Evolutionary conservation across 2,888 invertebrate genomes (phyloP).

Genomic region (Mellilla xanthometata): DNA sequence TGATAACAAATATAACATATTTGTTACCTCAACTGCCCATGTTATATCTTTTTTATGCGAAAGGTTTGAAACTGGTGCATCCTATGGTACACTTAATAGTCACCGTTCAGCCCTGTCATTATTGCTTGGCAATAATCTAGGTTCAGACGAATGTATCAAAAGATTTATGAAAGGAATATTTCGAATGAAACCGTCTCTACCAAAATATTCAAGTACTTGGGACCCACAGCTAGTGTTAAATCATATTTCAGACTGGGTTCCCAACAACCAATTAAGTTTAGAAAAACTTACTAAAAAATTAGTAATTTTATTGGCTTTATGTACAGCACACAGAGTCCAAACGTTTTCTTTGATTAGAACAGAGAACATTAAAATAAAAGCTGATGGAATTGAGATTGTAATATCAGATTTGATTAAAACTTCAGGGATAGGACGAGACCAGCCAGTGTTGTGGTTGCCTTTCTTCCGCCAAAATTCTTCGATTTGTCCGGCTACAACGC

Average conservation of each 20-base stretch:
- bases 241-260: conserved; percentile 27
- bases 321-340: conserved; percentile 17
- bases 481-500: conserved; percentile 13
- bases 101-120: conserved; percentile 37
- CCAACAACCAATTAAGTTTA: conserved; percentile 22
- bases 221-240: conserved; percentile 34
- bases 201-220: conserved; percentile 37
- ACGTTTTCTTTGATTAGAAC: conserved; percentile 9
- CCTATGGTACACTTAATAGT: conserved; percentile 32
- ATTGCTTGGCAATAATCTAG: conserved; percentile 31
- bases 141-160: conserved; percentile 26
- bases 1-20: neutral
- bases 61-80: conserved; percentile 27
- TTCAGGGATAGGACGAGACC: conserved; percentile 5
- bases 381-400: neutral
- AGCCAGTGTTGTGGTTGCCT: conserved; percentile 4
- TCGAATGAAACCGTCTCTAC: conserved; percentile 30
- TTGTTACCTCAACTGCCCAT: neutral
- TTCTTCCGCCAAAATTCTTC: conserved; percentile 2
- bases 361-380: neutral
- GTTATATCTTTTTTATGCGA: conserved; percentile 26
- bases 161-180: conserved; percentile 34
- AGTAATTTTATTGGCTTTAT: conserved; percentile 30
- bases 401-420: conserved; percentile 12
- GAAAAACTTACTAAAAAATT: conserved; percentile 34